These are phyloP conservation scores for Ceratina calcarata DNA, from an alignment of 1,140 invertebrate species.

Conservation along the genomic window DNA sequence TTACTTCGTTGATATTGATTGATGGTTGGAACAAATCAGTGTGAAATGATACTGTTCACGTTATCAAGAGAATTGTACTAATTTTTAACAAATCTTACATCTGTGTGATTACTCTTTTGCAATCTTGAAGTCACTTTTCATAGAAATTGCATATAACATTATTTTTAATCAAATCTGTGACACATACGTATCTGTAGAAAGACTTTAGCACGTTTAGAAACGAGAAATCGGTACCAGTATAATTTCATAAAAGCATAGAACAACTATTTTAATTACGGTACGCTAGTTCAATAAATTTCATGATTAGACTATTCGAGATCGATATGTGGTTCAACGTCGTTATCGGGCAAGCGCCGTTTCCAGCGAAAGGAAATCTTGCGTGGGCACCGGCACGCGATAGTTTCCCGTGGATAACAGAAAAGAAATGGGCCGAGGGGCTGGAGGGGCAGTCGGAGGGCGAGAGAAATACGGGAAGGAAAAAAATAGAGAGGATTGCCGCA, in stretches of 20 bases:
- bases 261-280: no score
- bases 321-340: not conserved
- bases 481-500: conserved; percentile 58
- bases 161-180: no score
- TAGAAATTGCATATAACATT: no score
- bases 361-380: conserved; percentile 71
- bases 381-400: conserved; percentile 56
- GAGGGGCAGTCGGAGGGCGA: not conserved
- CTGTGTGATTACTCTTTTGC: no score
- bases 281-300: not conserved
- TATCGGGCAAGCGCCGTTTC: conserved; percentile 38
- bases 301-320: not conserved
- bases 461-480: conserved; percentile 55
- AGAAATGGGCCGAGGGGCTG: conserved; percentile 20
- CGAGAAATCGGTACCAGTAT: not conserved
- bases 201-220: no score
- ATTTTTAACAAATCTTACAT: no score
- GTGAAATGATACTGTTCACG: no score
- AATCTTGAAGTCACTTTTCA: no score
- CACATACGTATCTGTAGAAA: no score
- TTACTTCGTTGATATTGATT: no score
- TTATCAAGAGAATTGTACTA: no score
- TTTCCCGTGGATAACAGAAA: conserved; percentile 65
- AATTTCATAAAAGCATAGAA: not conserved
- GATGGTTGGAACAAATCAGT: no score